phyloP scores from a whole-genome alignment of 1,140 invertebrate genomes.

The Brachionus sp. region DNA sequence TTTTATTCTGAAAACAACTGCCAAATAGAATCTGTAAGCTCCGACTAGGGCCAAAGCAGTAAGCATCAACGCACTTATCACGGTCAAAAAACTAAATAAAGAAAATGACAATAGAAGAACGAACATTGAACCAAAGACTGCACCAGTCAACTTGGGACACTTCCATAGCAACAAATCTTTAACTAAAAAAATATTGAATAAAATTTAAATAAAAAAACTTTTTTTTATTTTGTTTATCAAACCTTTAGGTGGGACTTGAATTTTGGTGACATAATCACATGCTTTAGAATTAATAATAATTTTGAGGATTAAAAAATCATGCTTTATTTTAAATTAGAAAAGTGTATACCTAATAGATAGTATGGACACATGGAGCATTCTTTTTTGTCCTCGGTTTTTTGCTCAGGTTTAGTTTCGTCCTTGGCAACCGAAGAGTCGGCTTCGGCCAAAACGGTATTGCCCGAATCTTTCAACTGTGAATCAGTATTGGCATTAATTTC shows the following conservation, averaged over 20 bases:
- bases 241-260: conserved; percentile 33
- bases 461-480: neutral
- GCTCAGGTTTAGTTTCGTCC: neutral
- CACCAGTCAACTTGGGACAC: conserved; percentile 84
- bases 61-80: conserved; percentile 83
- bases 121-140: conserved; percentile 80
- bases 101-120: conserved; percentile 82
- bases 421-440: conserved; percentile 24
- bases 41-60: conserved; percentile 76
- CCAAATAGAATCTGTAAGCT: conserved; percentile 90
- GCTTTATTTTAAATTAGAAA: neutral
- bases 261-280: conserved; percentile 26
- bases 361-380: conserved; percentile 39
- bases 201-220: conserved; percentile 50
- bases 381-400: neutral
- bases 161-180: conserved; percentile 94
- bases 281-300: neutral
- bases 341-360: conserved; percentile 23
- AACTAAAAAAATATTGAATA: conserved; percentile 66
- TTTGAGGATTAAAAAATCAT: conserved; percentile 29
- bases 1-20: conserved; percentile 87
- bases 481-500: neutral
- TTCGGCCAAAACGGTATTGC: conserved; percentile 3
- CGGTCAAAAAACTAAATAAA: conserved; percentile 89
- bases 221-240: neutral